These are phyloP conservation scores for Catharus minimus DNA, from an alignment of 2,113 vertebrate genomes.

Conservation along the genomic window DNA sequence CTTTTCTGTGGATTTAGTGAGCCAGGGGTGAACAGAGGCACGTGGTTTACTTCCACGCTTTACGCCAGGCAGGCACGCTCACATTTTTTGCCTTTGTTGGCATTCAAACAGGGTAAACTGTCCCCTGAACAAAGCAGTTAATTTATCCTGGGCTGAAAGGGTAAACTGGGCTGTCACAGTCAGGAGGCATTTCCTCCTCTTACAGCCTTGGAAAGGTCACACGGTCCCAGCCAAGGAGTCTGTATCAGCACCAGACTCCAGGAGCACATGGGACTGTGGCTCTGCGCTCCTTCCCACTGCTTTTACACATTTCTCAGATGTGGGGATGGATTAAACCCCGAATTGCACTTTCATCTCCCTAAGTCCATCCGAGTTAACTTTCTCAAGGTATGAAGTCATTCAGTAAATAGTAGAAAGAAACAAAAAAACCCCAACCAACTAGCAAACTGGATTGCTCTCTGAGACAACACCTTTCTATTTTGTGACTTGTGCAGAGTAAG, in stretches of 20 bases:
- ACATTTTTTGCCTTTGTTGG: constrained; percentile 3
- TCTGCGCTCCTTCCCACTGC: background rate
- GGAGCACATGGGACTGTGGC: background rate
- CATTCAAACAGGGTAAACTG: background rate
- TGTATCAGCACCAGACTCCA: background rate
- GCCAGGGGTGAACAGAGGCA: background rate
- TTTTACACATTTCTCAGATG: background rate
- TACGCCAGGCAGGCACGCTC: background rate
- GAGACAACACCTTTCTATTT: background rate
- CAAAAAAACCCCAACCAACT: background rate
- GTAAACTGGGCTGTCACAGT: background rate
- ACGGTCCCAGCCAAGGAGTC: background rate
- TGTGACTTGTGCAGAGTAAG: background rate
- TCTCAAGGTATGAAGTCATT: background rate
- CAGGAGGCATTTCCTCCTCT: background rate
- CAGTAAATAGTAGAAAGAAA: background rate
- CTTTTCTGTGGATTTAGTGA: background rate
- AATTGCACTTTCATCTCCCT: background rate
- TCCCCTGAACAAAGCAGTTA: background rate
- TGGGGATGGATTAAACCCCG: background rate
- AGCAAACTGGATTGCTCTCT: rapidly evolving
- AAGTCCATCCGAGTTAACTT: background rate
- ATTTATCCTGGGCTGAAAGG: background rate
- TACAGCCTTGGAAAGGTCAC: background rate
- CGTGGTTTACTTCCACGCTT: background rate